A percentile compares a stretch with the other conserved stretches of the same genome.
phyloP scores from a whole-genome alignment of 2,113 vertebrate species.

The Pithys albifrons region DNA sequence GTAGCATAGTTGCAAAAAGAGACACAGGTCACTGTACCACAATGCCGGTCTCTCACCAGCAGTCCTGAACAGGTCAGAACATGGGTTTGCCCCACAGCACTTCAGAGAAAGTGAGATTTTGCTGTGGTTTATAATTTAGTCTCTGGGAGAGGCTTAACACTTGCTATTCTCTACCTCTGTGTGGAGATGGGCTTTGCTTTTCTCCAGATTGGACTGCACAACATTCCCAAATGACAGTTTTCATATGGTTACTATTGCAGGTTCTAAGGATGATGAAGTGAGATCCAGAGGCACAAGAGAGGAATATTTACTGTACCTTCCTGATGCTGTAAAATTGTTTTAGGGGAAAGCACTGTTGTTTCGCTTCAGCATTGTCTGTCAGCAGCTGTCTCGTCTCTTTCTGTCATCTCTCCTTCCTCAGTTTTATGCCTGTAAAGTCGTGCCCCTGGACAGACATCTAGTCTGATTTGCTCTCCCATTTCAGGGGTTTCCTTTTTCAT shows the following conservation, averaged over 20 bases:
- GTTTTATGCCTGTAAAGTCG: background rate
- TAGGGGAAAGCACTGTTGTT: background rate
- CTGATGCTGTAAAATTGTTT: background rate
- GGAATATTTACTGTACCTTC: background rate
- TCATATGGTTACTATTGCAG: background rate
- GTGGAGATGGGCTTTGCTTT: background rate
- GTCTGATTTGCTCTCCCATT: background rate
- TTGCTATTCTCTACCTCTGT: fast-evolving
- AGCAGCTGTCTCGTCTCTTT: slow-evolving; percentile 21
- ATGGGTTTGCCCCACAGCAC: background rate
- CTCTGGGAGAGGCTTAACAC: background rate
- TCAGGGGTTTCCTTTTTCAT: slow-evolving; percentile 43
- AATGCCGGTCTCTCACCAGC: background rate
- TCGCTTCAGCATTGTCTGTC: background rate
- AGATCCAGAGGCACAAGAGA: background rate
- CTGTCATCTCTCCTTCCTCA: background rate
- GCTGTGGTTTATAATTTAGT: background rate
- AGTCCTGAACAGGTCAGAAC: background rate
- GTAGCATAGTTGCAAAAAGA: fast-evolving
- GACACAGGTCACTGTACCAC: fast-evolving
- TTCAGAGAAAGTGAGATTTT: background rate
- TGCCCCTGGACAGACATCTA: background rate
- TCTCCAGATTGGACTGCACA: background rate
- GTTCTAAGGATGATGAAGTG: background rate
- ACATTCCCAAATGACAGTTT: background rate